These are phyloP conservation scores for Opisthograptis luteolata DNA, from an alignment of 2,888 invertebrate species.

Conservation along the genomic window DNA sequence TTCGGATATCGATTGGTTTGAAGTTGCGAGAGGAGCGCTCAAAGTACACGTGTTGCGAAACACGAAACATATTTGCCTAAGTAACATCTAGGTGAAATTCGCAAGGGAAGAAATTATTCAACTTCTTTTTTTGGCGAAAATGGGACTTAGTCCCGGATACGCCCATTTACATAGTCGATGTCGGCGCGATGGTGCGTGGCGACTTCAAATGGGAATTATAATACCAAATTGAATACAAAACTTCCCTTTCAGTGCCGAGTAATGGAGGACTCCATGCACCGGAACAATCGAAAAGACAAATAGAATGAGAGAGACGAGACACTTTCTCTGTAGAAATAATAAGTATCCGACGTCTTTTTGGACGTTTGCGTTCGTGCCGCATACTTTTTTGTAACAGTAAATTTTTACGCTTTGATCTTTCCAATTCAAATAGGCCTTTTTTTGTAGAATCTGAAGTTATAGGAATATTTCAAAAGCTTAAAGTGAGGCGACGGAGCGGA, in stretches of 20 bases:
- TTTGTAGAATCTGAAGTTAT: slow-evolving; percentile 80
- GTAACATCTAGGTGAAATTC: slow-evolving; percentile 49
- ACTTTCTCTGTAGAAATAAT: slow-evolving; percentile 80
- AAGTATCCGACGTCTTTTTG: slow-evolving; percentile 81
- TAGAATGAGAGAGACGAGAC: slow-evolving; percentile 79
- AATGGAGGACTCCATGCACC: slow-evolving; percentile 84
- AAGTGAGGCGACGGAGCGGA: slow-evolving; percentile 80
- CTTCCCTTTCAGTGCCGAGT: slow-evolving; percentile 85
- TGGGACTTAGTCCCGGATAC: slow-evolving; percentile 78
- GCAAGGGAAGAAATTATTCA: slow-evolving; percentile 60
- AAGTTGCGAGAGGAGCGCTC: slow-evolving; percentile 14
- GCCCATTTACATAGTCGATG: slow-evolving; percentile 84
- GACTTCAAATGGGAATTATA: slow-evolving; percentile 85
- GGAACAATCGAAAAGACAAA: slow-evolving; percentile 84
- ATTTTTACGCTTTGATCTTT: slow-evolving; percentile 83
- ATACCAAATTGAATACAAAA: slow-evolving; percentile 86
- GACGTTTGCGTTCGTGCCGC: slow-evolving; percentile 69
- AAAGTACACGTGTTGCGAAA: slow-evolving; percentile 12
- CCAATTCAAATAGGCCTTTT: slow-evolving; percentile 83
- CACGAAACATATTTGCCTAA: slow-evolving; percentile 31
- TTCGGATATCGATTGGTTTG: slow-evolving; percentile 38
- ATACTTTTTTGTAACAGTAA: slow-evolving; percentile 74
- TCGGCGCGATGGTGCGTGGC: slow-evolving; percentile 83
- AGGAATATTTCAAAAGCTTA: slow-evolving; percentile 83
- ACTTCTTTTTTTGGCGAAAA: slow-evolving; percentile 70